phyloP scores from a whole-genome alignment of 2,113 vertebrate genomes.

The Forbesichthys agassizii region DNA sequence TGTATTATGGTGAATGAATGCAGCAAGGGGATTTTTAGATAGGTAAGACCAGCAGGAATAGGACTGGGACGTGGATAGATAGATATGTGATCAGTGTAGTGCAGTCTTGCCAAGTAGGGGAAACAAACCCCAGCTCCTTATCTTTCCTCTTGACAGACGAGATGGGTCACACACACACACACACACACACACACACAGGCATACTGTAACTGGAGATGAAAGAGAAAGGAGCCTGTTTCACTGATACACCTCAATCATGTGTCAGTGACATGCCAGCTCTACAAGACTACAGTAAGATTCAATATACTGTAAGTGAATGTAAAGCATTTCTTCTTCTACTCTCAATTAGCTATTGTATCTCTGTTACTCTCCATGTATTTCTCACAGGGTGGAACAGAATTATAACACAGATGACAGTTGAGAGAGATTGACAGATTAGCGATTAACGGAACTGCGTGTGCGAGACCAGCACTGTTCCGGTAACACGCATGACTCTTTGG shows the following conservation, averaged over 20 bases:
- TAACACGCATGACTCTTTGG: constrained; percentile 1
- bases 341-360: not conserved
- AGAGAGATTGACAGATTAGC: not conserved
- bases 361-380: not conserved
- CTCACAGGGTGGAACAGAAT: not conserved
- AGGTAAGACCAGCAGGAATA: not conserved
- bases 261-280: constrained; percentile 39
- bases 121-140: constrained; percentile 44
- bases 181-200: constrained; percentile 7
- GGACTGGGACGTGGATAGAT: constrained; percentile 11
- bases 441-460: constrained; percentile 4
- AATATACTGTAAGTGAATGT: not conserved
- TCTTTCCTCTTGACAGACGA: constrained; percentile 32
- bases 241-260: constrained; percentile 52
- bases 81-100: constrained; percentile 34
- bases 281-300: constrained; percentile 10
- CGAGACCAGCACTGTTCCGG: constrained; percentile 19
- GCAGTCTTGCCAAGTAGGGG: constrained; percentile 38
- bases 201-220: constrained; percentile 58
- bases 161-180: constrained; percentile 15
- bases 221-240: constrained; percentile 60
- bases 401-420: not conserved
- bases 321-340: not conserved
- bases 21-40: not conserved
- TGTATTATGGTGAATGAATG: too few species aligned